Percentiles rank a stretch among this genome's conserved stretches.
Evolutionary conservation across 1,140 invertebrate genomes (phyloP).

Genomic region (Carposina sasakii): DNA sequence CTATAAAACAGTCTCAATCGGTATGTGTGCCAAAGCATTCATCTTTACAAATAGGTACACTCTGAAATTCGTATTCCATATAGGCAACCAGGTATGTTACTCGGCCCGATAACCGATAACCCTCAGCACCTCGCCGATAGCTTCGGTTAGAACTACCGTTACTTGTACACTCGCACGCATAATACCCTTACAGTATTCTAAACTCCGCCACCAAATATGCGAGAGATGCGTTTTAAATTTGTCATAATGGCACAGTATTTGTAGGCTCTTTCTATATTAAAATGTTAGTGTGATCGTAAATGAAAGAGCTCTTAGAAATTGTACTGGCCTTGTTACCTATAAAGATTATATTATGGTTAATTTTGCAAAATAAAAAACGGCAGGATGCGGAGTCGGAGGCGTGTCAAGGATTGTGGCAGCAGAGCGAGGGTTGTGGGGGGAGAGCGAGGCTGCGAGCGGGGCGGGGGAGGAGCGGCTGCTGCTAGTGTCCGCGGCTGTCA

Average conservation of each 20-base stretch:
- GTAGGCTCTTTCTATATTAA: too few species aligned
- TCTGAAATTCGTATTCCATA: background rate
- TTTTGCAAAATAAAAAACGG: conserved; percentile 55
- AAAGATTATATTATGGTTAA: conserved; percentile 48
- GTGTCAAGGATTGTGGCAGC: conserved; percentile 39
- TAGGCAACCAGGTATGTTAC: conserved; percentile 26
- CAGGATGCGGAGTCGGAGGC: conserved; percentile 57
- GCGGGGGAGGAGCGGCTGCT: conserved; percentile 32
- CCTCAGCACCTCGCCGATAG: conserved; percentile 41
- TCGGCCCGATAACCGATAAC: conserved; percentile 58
- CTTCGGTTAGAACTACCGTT: conserved; percentile 54
- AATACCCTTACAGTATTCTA: conserved; percentile 40
- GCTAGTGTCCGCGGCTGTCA: conserved; percentile 60
- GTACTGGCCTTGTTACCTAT: conserved; percentile 25
- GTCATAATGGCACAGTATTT: too few species aligned
- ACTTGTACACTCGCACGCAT: conserved; percentile 52
- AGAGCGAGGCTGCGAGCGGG: conserved; percentile 20
- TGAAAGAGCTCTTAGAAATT: too few species aligned
- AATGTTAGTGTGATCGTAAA: too few species aligned
- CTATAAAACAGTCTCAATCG: too few species aligned
- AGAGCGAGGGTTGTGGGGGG: conserved; percentile 20
- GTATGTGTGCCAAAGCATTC: background rate
- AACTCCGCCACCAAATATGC: too few species aligned
- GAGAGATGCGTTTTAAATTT: too few species aligned
- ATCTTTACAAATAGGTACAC: background rate